Conservation (phyloP, 2,113 vertebrate genomes). For the Bubalus kerabau region DNA sequence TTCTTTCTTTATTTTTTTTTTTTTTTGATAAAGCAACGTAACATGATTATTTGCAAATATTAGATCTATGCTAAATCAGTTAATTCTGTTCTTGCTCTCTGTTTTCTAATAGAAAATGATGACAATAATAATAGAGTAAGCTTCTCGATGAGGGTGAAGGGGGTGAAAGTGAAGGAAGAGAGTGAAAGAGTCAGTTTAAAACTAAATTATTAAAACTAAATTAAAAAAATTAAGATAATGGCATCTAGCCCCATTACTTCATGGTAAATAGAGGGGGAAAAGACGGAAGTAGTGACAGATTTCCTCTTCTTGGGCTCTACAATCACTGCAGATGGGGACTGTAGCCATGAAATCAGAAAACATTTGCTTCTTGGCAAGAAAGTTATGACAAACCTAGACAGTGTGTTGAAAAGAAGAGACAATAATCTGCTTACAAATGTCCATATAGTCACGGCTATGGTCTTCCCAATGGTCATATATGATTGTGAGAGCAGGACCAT, state of each 20-base stretch:
- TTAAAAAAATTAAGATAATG: not conserved
- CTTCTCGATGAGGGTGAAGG: not conserved
- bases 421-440: not conserved
- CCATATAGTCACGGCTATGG: not conserved
- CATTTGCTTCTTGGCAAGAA: not conserved
- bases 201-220: not conserved
- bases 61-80: not conserved
- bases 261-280: not conserved
- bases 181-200: not conserved
- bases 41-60: not conserved
- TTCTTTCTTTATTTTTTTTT: not conserved
- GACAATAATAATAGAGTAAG: not conserved
- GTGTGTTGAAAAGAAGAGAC: not conserved
- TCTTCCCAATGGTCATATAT: not conserved
- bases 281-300: not conserved
- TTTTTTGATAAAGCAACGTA: not conserved
- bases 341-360: not conserved
- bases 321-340: not conserved
- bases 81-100: not conserved
- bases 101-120: not conserved
- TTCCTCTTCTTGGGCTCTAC: not conserved
- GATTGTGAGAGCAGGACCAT: not conserved
- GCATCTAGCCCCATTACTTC: not conserved
- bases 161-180: not conserved
- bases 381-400: not conserved